These are phyloP conservation scores for Halcyon smyrnensis DNA, from an alignment of 2,797 vertebrate genomes.

Conservation along the genomic window DNA sequence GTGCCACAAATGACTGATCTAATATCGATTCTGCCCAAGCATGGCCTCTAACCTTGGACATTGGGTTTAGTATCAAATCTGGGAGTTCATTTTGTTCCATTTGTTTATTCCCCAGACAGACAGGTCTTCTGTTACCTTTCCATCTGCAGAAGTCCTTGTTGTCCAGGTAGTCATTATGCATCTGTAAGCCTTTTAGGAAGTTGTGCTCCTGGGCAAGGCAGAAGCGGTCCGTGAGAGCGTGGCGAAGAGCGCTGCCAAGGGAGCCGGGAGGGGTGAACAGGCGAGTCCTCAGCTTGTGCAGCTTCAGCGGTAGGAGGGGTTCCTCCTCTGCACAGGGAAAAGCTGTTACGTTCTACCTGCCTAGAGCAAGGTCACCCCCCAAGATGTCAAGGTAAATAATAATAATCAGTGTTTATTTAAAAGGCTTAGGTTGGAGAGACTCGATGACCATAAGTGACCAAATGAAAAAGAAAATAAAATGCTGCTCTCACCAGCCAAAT, in stretches of 20 bases:
- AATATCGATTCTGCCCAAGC: neutral
- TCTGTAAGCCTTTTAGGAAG: constrained; percentile 82
- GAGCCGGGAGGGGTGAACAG: constrained; percentile 48
- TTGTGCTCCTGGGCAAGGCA: constrained; percentile 81
- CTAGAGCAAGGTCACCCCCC: neutral
- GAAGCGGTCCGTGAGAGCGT: constrained; percentile 60
- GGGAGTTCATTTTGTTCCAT: accelerated
- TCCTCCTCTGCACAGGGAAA: constrained; percentile 73
- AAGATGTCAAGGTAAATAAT: neutral
- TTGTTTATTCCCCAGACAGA: neutral
- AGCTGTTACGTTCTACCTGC: neutral
- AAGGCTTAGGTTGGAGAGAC: neutral
- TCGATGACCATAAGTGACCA: neutral
- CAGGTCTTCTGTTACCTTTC: constrained; percentile 78
- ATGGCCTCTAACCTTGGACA: neutral
- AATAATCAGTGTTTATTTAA: neutral
- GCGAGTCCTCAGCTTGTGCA: constrained; percentile 43
- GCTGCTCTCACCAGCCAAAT: neutral
- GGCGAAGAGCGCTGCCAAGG: constrained; percentile 62
- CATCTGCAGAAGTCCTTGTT: constrained; percentile 75
- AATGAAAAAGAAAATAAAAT: neutral
- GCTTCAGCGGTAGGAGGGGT: neutral
- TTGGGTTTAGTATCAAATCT: accelerated
- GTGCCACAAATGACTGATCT: neutral
- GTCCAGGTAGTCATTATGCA: constrained; percentile 79